Evolutionary conservation across 1,140 invertebrate genomes (phyloP), one percentile per base, ranked within the genome.

Genomic region (Cephus cinctus): DNA sequence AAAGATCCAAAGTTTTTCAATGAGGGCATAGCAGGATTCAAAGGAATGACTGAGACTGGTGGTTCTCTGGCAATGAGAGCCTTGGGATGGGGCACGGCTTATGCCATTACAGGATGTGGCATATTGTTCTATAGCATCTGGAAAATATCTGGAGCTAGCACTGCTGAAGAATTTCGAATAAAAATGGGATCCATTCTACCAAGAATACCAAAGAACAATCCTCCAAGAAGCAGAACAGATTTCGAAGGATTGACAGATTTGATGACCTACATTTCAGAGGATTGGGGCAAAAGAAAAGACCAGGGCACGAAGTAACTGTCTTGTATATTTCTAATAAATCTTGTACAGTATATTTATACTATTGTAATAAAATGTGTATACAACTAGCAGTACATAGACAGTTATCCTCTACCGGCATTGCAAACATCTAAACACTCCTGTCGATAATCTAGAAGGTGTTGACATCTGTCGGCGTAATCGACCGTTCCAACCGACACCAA

Each of bases 101-200:
- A 92, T 75, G 89, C 94, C 1, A 78, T 93, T 11, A 78, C 86
- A 25, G 92, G 92, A 8, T 90, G 91, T 55, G 82, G 89, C 9
- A 63, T 90, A 35, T 74, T 96, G 43, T 90, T 87, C 68, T 94
- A 87, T 74, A 81, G 83, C 8, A 83, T 95, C 45, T 96, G 92
- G 90, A 96, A 95, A 78, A 57, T 93, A 5, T 86, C 90, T 22
- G 93, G 92, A 50, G 92, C 90, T 21, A 83, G 84, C 57, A 83
- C 88, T 81, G 86, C 89, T 65, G 72, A 83, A 57, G 87, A 90
- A 48, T 90, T 91, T 65, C 78, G 86, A 52, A 35, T 77, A 20
- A 88, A 84, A 80, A 83, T 87, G 78, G 87, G 87, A 41, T 65
- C 80, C 4, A 63, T 85, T 9, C 71, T 94, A 52, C 92, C 92